These are phyloP conservation scores for Bufo gargarizans DNA, from an alignment of 2,113 vertebrate genomes.

Conservation along the genomic window DNA sequence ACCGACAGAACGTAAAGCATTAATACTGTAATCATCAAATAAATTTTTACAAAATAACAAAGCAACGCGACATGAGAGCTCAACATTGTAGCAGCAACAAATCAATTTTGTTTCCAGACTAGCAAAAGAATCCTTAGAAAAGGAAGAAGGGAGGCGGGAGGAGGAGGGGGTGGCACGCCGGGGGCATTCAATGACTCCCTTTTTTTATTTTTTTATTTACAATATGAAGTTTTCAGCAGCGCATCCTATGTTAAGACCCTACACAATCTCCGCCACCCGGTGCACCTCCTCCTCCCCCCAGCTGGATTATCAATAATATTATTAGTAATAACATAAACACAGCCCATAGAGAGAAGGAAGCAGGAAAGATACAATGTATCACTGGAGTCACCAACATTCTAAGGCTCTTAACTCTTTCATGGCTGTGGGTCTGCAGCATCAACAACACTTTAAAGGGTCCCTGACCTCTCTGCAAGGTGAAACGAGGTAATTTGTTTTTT, in stretches of 20 bases:
- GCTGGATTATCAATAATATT: not conserved
- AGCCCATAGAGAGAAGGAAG: not conserved
- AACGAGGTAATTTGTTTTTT: conserved; percentile 8
- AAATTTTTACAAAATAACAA: not conserved
- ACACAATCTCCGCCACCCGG: not conserved
- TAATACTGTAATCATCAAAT: not conserved
- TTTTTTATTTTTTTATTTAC: conserved; percentile 41
- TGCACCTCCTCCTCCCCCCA: not conserved
- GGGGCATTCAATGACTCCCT: conserved; percentile 1
- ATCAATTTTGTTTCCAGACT: conserved; percentile 42
- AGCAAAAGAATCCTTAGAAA: conserved; percentile 34
- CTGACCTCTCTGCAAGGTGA: conserved; percentile 43
- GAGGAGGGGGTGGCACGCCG: not conserved
- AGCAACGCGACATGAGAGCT: not conserved
- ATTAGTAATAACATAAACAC: not conserved
- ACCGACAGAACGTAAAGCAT: not conserved
- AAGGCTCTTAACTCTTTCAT: conserved; percentile 28
- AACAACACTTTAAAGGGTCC: not conserved
- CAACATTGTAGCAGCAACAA: conserved; percentile 16
- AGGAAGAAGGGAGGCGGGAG: not conserved
- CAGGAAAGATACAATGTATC: conserved; percentile 27
- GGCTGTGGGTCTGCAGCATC: not conserved
- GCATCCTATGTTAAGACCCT: conserved; percentile 9
- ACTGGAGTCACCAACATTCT: not conserved
- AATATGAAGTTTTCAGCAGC: conserved; percentile 50